phyloP scores from a whole-genome alignment of 2,888 invertebrate species.

The Glaucopsyche alexis region DNA sequence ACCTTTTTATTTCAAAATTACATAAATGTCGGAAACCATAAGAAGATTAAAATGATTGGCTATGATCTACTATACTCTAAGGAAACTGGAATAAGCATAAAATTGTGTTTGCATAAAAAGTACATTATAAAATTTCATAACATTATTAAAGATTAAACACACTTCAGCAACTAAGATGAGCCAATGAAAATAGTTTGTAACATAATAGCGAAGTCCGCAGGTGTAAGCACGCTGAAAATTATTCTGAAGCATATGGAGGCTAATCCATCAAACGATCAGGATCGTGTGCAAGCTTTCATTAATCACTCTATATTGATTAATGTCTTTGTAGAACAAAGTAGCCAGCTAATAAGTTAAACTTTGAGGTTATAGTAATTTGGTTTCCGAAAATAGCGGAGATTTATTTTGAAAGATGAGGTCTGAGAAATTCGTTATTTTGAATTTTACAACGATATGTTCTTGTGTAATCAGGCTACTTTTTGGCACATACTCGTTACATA shows the following conservation, averaged over 20 bases:
- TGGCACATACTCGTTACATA: background rate
- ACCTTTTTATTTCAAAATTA: background rate
- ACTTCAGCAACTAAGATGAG: background rate
- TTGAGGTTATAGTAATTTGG: constrained; percentile 5
- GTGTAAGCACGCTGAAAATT: constrained; percentile 71
- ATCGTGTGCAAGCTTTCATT: constrained; percentile 65
- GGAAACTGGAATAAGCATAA: background rate
- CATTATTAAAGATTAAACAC: background rate
- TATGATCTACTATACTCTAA: background rate
- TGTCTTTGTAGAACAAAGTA: constrained; percentile 70
- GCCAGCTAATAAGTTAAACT: constrained; percentile 36
- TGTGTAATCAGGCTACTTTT: background rate
- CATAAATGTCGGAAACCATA: background rate
- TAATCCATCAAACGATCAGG: constrained; percentile 76
- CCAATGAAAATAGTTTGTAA: constrained; percentile 41
- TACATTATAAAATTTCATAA: background rate
- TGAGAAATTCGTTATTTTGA: background rate
- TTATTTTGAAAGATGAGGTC: background rate
- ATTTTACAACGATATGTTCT: background rate
- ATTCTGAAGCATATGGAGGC: constrained; percentile 75
- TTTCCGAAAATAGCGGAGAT: constrained; percentile 1
- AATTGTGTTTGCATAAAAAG: background rate
- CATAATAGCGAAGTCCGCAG: constrained; percentile 55
- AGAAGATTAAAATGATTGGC: background rate
- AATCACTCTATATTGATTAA: constrained; percentile 78